Conservation (phyloP, 2,113 vertebrate genomes). For the Limnothrissa miodon region DNA sequence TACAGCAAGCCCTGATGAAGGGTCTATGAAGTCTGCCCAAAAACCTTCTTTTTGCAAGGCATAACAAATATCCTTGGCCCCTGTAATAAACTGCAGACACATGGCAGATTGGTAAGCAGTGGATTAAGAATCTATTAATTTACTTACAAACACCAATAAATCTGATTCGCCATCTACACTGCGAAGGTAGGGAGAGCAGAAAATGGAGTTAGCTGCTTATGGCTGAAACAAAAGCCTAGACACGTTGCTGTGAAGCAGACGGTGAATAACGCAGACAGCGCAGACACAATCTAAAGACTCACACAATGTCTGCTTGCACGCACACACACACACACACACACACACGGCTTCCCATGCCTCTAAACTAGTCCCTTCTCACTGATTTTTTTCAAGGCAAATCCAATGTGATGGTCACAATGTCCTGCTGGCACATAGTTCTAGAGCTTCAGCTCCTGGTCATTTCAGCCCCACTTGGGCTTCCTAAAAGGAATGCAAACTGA, state of each 20-base stretch:
- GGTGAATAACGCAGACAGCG: slow-evolving; percentile 35
- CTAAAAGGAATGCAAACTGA: not conserved
- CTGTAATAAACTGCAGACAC: slow-evolving; percentile 79
- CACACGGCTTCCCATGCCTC: not conserved
- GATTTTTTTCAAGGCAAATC: not conserved
- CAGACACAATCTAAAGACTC: not conserved
- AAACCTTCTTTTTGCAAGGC: slow-evolving; percentile 84
- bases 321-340: slow-evolving; percentile 10
- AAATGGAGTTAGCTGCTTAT: not conserved
- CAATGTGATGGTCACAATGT: not conserved
- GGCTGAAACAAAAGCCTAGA: slow-evolving; percentile 20
- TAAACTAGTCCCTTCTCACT: not conserved
- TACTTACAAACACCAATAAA: not conserved
- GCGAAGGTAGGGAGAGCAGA: not conserved
- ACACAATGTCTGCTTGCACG: not conserved
- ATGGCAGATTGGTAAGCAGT: too few relatives aligned
- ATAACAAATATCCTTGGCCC: slow-evolving; percentile 91
- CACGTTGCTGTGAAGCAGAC: slow-evolving; percentile 40
- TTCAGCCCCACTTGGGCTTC: not conserved
- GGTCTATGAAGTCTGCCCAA: slow-evolving; percentile 98
- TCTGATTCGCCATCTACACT: too few relatives aligned
- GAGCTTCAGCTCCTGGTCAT: too few relatives aligned
- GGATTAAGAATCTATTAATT: not conserved
- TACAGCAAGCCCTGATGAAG: slow-evolving; percentile 89
- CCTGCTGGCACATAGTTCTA: not conserved